Percentiles rank a stretch among this genome's conserved stretches.
phyloP scores from a whole-genome alignment of 2,113 vertebrate genomes.

The Parus major region DNA sequence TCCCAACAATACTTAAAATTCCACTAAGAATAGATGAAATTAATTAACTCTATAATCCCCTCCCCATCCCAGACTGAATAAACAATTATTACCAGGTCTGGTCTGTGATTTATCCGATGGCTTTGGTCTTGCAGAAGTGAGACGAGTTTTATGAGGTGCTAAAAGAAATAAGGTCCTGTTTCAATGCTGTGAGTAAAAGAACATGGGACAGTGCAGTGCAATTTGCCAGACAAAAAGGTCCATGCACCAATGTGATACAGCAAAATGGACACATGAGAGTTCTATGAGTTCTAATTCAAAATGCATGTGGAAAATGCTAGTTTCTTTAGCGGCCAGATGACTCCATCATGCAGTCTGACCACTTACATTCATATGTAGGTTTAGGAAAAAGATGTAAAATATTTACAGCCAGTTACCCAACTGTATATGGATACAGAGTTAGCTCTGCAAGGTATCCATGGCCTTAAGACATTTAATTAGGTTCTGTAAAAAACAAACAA shows the following conservation, averaged over 20 bases:
- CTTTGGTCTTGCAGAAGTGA: constrained; percentile 64
- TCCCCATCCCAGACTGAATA: background rate
- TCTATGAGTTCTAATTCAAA: constrained; percentile 17
- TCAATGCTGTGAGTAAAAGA: background rate
- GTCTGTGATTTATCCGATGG: constrained; percentile 35
- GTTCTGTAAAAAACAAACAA: constrained; percentile 61
- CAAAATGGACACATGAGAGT: constrained; percentile 19
- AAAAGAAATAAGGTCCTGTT: constrained; percentile 40
- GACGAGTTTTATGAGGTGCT: constrained; percentile 53
- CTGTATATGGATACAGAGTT: constrained; percentile 59
- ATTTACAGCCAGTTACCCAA: constrained; percentile 63
- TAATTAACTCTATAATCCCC: background rate
- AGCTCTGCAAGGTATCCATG: constrained; percentile 61
- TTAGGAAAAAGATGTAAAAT: constrained; percentile 47
- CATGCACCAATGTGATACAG: background rate
- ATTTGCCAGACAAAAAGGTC: constrained; percentile 4
- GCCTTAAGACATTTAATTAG: constrained; percentile 61
- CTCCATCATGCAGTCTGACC: constrained; percentile 46
- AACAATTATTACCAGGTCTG: constrained; percentile 60
- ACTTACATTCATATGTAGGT: constrained; percentile 37
- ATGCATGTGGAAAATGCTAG: constrained; percentile 21
- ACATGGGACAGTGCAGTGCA: background rate
- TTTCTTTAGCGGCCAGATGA: constrained; percentile 51
- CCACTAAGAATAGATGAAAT: background rate
- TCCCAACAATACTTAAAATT: background rate